Evolutionary conservation across 2,113 vertebrate species (phyloP).

Genomic region (Pelecanus crispus): DNA sequence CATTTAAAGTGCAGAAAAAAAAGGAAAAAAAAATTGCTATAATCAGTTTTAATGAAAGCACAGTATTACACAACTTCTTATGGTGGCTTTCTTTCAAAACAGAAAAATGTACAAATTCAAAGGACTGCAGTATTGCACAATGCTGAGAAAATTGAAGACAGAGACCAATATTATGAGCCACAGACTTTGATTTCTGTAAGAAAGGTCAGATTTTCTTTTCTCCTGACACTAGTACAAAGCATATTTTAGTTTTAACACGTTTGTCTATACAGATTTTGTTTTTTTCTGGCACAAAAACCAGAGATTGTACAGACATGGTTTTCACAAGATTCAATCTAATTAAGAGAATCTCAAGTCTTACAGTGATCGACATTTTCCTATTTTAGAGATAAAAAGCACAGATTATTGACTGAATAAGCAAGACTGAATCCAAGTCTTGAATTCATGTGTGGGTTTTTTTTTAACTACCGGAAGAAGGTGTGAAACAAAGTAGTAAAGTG

Average conservation of each 20-base stretch:
- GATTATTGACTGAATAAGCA: not conserved
- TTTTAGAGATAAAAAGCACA: not conserved
- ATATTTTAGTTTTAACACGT: not conserved
- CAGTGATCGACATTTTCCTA: not conserved
- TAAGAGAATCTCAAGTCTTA: not conserved
- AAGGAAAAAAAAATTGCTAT: not conserved
- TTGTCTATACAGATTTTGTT: not conserved
- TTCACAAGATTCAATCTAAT: not conserved
- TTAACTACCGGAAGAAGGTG: not conserved
- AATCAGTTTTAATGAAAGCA: not conserved
- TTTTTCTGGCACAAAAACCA: not conserved
- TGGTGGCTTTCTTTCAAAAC: not conserved
- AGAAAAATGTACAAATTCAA: not conserved
- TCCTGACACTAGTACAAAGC: not conserved
- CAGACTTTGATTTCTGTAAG: not conserved
- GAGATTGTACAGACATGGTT: not conserved
- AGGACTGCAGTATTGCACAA: not conserved
- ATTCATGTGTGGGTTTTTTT: not conserved
- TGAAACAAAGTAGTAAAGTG: not conserved
- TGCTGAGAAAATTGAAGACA: slow-evolving; percentile 19
- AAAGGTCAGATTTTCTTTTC: not conserved
- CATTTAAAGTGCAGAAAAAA: not conserved
- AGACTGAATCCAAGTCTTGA: not conserved
- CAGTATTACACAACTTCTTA: not conserved
- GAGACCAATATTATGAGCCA: not conserved